Evolutionary conservation across 2,113 vertebrate genomes (phyloP).

Genomic region (Phrynosoma blainvillii): DNA sequence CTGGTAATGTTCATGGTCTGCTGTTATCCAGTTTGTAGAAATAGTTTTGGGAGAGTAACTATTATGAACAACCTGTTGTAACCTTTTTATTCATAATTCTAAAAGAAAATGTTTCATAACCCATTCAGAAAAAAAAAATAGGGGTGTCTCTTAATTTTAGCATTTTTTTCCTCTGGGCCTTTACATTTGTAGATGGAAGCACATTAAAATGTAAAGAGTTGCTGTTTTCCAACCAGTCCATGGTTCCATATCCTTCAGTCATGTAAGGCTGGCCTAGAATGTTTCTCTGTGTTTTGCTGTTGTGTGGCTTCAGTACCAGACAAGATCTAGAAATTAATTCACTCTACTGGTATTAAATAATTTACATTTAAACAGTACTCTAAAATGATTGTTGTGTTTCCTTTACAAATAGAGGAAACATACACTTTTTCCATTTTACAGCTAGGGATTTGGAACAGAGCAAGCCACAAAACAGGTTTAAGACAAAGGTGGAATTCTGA

Average conservation of each 20-base stretch:
- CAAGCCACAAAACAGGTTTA: not conserved
- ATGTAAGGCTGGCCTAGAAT: not conserved
- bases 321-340: not conserved
- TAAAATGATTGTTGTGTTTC: not conserved
- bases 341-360: not conserved
- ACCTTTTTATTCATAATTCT: too few species aligned
- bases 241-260: not conserved
- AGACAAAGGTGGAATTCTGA: not conserved
- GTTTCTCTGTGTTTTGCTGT: not conserved
- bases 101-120: too few species aligned
- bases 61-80: too few species aligned
- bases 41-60: too few species aligned
- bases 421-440: not conserved
- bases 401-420: not conserved
- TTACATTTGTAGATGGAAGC: not conserved
- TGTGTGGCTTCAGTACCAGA: not conserved
- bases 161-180: too few species aligned
- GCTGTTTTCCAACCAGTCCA: not conserved
- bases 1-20: too few species aligned
- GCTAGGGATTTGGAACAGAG: not conserved
- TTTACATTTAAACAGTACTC: not conserved
- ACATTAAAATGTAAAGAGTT: not conserved
- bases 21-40: too few species aligned
- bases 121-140: too few species aligned
- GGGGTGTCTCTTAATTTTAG: too few species aligned